These are phyloP conservation scores for cattle (Bos taurus) DNA, from an alignment of 2,113 vertebrate genomes.

Conservation along the genomic window ARS-UCD2.0 NC_037334.1:4253001-4253500, in stretches of 20 bases:
- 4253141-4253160: fast-evolving
- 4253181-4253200: not conserved
- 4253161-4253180: fast-evolving
- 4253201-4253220: not conserved
- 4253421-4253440: not conserved
- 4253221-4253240: not conserved
- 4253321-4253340: not conserved
- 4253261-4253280: not conserved
- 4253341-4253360: not conserved
- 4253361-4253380: not conserved
- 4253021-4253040: not conserved
- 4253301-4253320: not conserved
- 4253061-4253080: not conserved
- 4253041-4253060: not conserved
- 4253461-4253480: not conserved
- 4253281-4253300: not conserved
- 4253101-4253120: no score
- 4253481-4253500: not conserved
- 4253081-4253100: not conserved
- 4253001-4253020: not conserved
- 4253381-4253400: not conserved
- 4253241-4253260: not conserved
- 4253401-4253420: not conserved
- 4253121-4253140: not conserved
- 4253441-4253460: not conserved